Evolutionary conservation across 2,888 invertebrate species (phyloP).

Genomic region (Bruchidius siliquastri): DNA sequence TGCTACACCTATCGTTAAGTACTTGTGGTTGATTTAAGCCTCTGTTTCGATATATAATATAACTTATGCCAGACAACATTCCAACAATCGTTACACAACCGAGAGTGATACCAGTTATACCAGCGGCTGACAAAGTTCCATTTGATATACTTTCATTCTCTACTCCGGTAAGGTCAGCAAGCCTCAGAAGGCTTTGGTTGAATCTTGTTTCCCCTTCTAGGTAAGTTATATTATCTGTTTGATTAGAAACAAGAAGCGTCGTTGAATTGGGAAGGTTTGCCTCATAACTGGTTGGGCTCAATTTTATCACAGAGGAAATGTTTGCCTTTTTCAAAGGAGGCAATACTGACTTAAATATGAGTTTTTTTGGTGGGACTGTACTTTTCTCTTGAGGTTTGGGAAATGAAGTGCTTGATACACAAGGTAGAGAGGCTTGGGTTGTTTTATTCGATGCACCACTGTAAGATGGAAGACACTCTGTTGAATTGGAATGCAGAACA

Average conservation of each 20-base stretch:
- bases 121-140: conserved; percentile 41
- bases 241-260: not conserved
- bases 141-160: conserved; percentile 20
- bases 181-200: conserved; percentile 31
- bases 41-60: conserved; percentile 65
- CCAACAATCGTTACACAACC: conserved; percentile 62
- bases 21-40: conserved; percentile 81
- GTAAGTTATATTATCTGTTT: conserved; percentile 34
- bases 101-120: conserved; percentile 65
- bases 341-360: not conserved
- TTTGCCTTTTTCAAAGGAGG: not conserved
- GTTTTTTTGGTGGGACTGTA: not conserved
- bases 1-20: conserved; percentile 74
- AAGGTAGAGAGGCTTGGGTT: not conserved
- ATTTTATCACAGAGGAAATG: not conserved
- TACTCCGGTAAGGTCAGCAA: conserved; percentile 27
- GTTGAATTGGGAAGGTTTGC: not conserved
- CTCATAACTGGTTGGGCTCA: not conserved
- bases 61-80: conserved; percentile 61
- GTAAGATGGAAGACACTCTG: not conserved
- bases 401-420: not conserved
- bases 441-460: not conserved
- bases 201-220: conserved; percentile 29
- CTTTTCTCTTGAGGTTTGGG: not conserved
- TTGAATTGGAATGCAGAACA: not conserved